A percentile compares a stretch with the other conserved stretches of the same genome.
Conservation (phyloP, 2,888 invertebrate genomes). For the Patella caerulea region DNA sequence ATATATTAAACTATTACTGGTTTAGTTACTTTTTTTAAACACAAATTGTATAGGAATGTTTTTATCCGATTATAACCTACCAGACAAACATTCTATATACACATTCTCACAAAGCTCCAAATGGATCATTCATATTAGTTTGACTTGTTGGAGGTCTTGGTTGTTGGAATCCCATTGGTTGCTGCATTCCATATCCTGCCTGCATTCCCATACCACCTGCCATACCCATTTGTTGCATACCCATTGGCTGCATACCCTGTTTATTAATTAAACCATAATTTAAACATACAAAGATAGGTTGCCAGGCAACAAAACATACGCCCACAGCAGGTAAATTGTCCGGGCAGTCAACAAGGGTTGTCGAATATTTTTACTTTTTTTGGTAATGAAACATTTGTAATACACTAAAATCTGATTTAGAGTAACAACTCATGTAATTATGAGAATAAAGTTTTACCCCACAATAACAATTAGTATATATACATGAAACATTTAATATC, state of each 20-base stretch:
- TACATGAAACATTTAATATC: too few relatives aligned
- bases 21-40: not conserved
- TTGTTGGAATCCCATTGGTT: conserved; percentile 34
- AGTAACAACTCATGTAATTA: too few relatives aligned
- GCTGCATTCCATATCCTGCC: conserved; percentile 22
- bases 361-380: too few relatives aligned
- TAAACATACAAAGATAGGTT: too few relatives aligned
- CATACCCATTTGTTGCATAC: conserved; percentile 43
- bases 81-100: not conserved
- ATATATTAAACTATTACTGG: not conserved
- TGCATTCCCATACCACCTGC: conserved; percentile 45
- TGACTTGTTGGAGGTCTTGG: conserved; percentile 45
- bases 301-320: too few relatives aligned
- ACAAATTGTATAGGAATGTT: not conserved
- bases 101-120: conserved; percentile 62
- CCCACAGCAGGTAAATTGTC: too few relatives aligned
- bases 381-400: too few relatives aligned
- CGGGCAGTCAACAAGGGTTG: too few relatives aligned
- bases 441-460: too few relatives aligned
- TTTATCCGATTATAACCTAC: not conserved
- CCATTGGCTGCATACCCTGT: conserved; percentile 32
- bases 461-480: too few relatives aligned
- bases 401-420: too few relatives aligned
- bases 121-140: conserved; percentile 58
- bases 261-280: not conserved